Evolutionary conservation across 2,888 invertebrate species (phyloP).

Genomic region (Lycocerus yunnanus): DNA sequence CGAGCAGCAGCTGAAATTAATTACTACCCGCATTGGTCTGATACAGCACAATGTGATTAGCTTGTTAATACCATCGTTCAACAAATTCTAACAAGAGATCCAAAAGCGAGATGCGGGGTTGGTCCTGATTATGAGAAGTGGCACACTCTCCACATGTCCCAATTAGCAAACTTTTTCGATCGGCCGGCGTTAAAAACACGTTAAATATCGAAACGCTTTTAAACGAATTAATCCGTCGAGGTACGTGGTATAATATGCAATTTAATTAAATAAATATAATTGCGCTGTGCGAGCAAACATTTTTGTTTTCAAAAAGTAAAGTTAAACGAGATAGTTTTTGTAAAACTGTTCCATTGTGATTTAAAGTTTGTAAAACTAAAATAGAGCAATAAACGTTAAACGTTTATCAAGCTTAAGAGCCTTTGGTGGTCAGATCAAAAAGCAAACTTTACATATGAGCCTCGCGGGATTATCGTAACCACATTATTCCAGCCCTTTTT

Average conservation of each 20-base stretch:
- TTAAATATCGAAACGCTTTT: not conserved
- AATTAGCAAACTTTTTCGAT: no score
- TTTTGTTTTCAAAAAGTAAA: not conserved
- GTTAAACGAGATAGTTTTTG: not conserved
- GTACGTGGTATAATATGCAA: not conserved
- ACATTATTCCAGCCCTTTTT: slow-evolving; percentile 9
- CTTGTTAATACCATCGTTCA: not conserved
- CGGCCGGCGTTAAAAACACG: no score
- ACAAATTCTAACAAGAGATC: not conserved
- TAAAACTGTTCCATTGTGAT: not conserved
- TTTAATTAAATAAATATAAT: not conserved
- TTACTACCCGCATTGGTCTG: not conserved
- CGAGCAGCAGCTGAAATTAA: not conserved
- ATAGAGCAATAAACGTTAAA: not conserved
- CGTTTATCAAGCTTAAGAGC: slow-evolving; percentile 1
- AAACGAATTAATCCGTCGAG: not conserved
- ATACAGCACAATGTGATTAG: not conserved
- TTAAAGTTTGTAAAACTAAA: not conserved
- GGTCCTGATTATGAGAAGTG: no score
- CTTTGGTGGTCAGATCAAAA: slow-evolving; percentile 14
- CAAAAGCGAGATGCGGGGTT: no score
- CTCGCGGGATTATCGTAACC: slow-evolving; percentile 5
- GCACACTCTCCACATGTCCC: no score
- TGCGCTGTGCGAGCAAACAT: not conserved
- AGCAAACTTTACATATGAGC: slow-evolving; percentile 16